phyloP scores from a whole-genome alignment of 2,797 vertebrate species.

The Taenioides sp. region DNA sequence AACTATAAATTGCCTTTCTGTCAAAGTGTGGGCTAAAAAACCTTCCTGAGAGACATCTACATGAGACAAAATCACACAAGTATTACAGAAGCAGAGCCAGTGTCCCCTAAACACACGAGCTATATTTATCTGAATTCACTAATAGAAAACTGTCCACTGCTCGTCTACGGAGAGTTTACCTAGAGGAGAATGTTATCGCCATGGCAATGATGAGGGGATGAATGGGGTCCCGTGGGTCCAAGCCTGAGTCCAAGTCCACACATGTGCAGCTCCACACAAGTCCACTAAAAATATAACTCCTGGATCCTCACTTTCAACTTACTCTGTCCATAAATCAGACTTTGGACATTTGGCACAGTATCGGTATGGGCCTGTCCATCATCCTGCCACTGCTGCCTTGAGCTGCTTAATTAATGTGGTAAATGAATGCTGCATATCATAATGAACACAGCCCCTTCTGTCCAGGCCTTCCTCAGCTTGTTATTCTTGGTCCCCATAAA shows the following conservation, averaged over 20 bases:
- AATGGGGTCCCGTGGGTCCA: constrained; percentile 67
- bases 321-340: constrained; percentile 75
- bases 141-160: constrained; percentile 64
- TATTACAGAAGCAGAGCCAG: constrained; percentile 39
- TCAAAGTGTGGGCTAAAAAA: background rate
- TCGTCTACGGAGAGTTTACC: constrained; percentile 53
- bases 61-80: constrained; percentile 75
- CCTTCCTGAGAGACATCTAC: constrained; percentile 79
- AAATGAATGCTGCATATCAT: constrained; percentile 76
- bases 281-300: constrained; percentile 72
- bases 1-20: background rate
- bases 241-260: constrained; percentile 60
- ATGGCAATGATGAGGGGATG: constrained; percentile 78
- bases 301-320: constrained; percentile 56
- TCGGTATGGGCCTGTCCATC: constrained; percentile 75
- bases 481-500: constrained; percentile 77
- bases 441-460: constrained; percentile 76
- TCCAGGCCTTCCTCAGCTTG: constrained; percentile 68
- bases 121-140: constrained; percentile 77
- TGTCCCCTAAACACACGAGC: constrained; percentile 73
- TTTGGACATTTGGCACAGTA: constrained; percentile 71
- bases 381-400: constrained; percentile 66
- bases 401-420: constrained; percentile 81
- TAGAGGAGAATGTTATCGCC: constrained; percentile 80
- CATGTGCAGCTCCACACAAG: constrained; percentile 60